A percentile compares a stretch with the other conserved stretches of the same genome.
phyloP scores from a whole-genome alignment of 2,113 vertebrate species.

The Megaceryle maxima region DNA sequence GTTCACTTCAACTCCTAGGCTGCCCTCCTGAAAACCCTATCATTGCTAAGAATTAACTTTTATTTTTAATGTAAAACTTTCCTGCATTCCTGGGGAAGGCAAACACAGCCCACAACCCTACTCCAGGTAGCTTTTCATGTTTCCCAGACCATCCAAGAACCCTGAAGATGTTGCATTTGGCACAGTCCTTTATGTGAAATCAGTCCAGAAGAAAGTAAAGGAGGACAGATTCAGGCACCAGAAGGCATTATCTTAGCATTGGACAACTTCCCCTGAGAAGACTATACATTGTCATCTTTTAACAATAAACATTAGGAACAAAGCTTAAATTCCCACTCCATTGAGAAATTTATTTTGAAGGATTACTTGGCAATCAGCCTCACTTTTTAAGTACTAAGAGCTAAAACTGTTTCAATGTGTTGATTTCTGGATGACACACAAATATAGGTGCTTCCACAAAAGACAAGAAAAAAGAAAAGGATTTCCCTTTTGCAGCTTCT shows the following conservation, averaged over 20 bases:
- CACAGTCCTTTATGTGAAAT: background rate
- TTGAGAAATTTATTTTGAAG: background rate
- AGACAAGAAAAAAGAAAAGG: background rate
- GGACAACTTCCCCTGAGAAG: background rate
- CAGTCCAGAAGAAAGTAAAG: background rate
- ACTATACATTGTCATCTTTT: background rate
- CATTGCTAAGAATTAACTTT: background rate
- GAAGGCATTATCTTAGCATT: background rate
- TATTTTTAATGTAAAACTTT: background rate
- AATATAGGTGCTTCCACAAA: background rate
- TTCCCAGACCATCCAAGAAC: background rate
- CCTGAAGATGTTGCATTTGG: background rate
- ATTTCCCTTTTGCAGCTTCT: background rate
- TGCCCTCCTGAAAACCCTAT: background rate
- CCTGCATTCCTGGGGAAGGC: background rate
- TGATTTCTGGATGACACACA: background rate
- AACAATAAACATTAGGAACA: background rate
- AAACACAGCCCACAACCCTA: background rate
- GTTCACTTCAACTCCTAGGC: background rate
- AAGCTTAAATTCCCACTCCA: background rate
- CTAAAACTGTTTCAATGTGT: background rate
- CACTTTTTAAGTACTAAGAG: background rate
- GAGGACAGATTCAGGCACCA: background rate
- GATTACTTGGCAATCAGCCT: background rate
- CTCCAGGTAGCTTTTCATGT: background rate